A percentile compares a stretch with the other conserved stretches of the same genome.
phyloP scores from a whole-genome alignment of 2,888 invertebrate species.

The Folsomia candida region DNA sequence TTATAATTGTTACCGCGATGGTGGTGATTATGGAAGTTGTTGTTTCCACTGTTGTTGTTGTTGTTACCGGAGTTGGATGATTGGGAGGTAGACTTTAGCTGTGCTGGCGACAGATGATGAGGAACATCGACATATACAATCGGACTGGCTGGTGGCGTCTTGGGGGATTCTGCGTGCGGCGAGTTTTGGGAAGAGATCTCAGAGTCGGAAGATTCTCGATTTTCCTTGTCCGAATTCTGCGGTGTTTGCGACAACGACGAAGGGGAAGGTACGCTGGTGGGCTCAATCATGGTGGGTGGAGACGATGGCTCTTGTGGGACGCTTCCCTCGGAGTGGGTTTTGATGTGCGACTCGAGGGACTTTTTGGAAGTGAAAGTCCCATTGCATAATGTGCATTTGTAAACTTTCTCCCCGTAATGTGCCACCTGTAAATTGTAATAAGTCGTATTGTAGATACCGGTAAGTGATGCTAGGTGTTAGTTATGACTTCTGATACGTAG shows the following conservation, averaged over 20 bases:
- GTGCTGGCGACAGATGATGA: neutral
- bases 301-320: constrained; percentile 19
- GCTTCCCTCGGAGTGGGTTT: constrained; percentile 60
- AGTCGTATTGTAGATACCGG: neutral
- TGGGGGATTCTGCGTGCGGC: constrained; percentile 50
- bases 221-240: constrained; percentile 56
- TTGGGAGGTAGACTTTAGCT: neutral
- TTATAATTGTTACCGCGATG: constrained; percentile 16
- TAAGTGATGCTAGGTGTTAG: no score
- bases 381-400: constrained; percentile 87
- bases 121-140: constrained; percentile 18
- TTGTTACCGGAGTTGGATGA: constrained; percentile 20
- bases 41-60: constrained; percentile 22
- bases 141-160: constrained; percentile 44
- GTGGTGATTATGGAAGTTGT: constrained; percentile 1
- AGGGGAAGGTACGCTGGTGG: constrained; percentile 41
- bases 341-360: constrained; percentile 84
- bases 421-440: constrained; percentile 64
- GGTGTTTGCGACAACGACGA: constrained; percentile 43
- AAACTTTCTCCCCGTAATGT: constrained; percentile 87
- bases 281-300: constrained; percentile 27
- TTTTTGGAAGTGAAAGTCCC: constrained; percentile 88
- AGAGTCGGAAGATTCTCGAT: constrained; percentile 54
- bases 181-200: constrained; percentile 54
- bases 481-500: no score